Evolutionary conservation across 2,888 invertebrate genomes (phyloP).

Genomic region (Unio pictorum): DNA sequence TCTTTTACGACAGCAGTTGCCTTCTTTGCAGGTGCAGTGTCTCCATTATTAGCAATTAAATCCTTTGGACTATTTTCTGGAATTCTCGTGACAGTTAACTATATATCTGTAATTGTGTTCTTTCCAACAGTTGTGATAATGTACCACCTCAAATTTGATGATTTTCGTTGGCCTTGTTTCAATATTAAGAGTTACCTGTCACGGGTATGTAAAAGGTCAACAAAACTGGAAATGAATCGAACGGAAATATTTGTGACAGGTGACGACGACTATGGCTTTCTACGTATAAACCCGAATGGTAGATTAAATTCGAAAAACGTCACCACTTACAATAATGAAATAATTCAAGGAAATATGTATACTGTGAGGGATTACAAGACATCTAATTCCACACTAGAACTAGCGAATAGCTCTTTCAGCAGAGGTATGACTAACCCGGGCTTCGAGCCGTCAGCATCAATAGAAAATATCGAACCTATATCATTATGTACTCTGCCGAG

Average conservation of each 20-base stretch:
- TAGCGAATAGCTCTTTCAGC: no score
- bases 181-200: background rate
- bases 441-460: no score
- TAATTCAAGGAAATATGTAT: no score
- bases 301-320: slow-evolving; percentile 9
- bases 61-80: slow-evolving; percentile 62
- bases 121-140: slow-evolving; percentile 48
- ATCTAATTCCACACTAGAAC: no score
- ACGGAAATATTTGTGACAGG: background rate
- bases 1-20: slow-evolving; percentile 54
- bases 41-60: slow-evolving; percentile 53
- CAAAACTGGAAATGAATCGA: background rate
- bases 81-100: slow-evolving; percentile 52
- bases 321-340: background rate
- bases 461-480: no score
- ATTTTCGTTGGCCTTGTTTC: slow-evolving; percentile 35
- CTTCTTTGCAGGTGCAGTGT: slow-evolving; percentile 53
- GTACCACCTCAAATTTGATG: slow-evolving; percentile 45
- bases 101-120: slow-evolving; percentile 53
- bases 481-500: no score
- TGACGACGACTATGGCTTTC: background rate
- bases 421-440: no score
- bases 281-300: slow-evolving; percentile 8
- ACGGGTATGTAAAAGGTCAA: background rate
- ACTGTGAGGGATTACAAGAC: no score